Evolutionary conservation across 2,113 vertebrate species (phyloP).

Genomic region (Podiceps cristatus): DNA sequence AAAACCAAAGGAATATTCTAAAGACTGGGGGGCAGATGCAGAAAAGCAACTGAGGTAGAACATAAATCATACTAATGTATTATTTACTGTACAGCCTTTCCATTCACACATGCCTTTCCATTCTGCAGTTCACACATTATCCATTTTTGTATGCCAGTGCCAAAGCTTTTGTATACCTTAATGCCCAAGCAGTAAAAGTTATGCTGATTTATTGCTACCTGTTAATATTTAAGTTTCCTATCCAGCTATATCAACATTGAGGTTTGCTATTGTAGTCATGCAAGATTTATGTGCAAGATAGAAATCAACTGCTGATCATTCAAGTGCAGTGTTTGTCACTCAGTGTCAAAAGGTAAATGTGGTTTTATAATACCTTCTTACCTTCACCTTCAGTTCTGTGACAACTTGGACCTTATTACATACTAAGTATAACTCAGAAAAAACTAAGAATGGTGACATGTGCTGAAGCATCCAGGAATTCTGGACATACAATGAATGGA

Average conservation of each 20-base stretch:
- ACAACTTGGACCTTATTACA: not conserved
- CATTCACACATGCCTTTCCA: not conserved
- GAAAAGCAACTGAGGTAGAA: not conserved
- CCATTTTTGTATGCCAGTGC: not conserved
- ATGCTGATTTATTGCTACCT: not conserved
- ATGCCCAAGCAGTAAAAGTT: not conserved
- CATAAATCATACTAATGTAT: not conserved
- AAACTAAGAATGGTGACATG: not conserved
- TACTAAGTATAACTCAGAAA: not conserved
- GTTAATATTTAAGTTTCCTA: not conserved
- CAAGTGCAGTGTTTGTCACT: not conserved
- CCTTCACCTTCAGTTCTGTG: not conserved
- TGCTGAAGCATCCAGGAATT: not conserved
- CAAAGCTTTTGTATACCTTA: not conserved
- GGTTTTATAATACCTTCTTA: not conserved
- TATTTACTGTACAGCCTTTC: not conserved
- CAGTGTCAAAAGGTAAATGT: not conserved
- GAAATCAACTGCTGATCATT: not conserved
- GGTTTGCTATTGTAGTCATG: not conserved
- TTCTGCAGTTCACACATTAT: not conserved
- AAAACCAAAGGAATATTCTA: not conserved
- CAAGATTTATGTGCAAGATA: not conserved
- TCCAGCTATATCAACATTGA: not conserved
- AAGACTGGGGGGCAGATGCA: not conserved
- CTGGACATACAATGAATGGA: not conserved